Base-by-base conservation (phyloP, 2,888 invertebrate species). In the Dendrolimus houi region DNA sequence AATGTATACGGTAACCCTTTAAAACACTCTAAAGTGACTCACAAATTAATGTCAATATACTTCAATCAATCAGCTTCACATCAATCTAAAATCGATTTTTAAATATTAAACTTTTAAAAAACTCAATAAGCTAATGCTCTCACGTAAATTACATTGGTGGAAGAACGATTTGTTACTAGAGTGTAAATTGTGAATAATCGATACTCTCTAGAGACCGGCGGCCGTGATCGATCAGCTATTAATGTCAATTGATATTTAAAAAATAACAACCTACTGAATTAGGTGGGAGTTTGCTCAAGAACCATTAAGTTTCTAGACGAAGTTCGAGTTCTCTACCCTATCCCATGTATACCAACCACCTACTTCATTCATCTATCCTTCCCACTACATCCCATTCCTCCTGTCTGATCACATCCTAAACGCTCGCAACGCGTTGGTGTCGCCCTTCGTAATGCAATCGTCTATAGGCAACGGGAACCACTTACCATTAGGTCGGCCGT, bases 171-270 rank as follows among this genome's bases (percentile, higher is more conserved):
- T 82, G 81, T 82, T 81, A 78, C 65, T 57, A 8, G 60, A 60
- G 64, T 80, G 82, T 81, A 81, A 82, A 85, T 85, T 82, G 81
- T 82, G 81, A 78, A 65, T 57, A 56, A 67, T 68, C 61, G 70
- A 64, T 66, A 63, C 61, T 64, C 71, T 55, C 55, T 13, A 42
- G 65, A 60, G 71, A 59, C 41, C 41, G 58, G 60, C 60, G 65
- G 64, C 56, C 61, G 63, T 85, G 85, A 85, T 82, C 83, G 83
- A 86, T 85, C 74, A 71, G 57, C 68, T 73, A 83, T 82, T 78
- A 79, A 67, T 72, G 80, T 81, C 81, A 75, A 78, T 79, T 68
- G 67, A 40, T 55, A 52, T 57, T 62, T 61, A 61, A 62, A 60
- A 59, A 62, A 56, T 53, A 47, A 42, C 56, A 42, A 53, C 53